A percentile compares a stretch with the other conserved stretches of the same genome.
Conservation (phyloP, 2,113 vertebrate genomes). For the Orycteropus afer region DNA sequence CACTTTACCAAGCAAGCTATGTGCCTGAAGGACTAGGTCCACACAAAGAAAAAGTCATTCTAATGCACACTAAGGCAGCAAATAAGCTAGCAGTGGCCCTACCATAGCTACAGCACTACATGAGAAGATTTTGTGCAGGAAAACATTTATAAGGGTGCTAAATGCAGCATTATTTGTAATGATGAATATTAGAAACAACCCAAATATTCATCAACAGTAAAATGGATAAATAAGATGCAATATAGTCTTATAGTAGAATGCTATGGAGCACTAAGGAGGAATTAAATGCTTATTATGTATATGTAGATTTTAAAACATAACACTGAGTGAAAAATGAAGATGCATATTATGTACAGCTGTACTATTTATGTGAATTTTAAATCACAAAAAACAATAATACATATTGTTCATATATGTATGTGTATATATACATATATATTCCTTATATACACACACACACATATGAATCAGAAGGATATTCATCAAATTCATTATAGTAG, state of each 20-base stretch:
- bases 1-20: neutral
- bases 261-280: neutral
- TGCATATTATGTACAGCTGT: neutral
- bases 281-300: neutral
- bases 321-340: constrained; percentile 1
- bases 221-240: neutral
- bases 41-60: neutral
- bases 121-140: neutral
- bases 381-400: neutral
- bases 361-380: neutral
- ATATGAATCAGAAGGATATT: neutral
- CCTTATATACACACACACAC: neutral
- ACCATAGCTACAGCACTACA: neutral
- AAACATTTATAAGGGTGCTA: neutral
- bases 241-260: neutral
- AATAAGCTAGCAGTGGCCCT: neutral
- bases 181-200: neutral
- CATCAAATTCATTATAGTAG: neutral
- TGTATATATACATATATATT: neutral
- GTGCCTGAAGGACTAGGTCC: neutral
- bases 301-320: neutral
- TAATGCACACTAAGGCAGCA: neutral
- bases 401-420: neutral
- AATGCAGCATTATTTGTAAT: neutral
- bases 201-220: neutral